Evolutionary conservation across 2,888 invertebrate genomes (phyloP).

Genomic region (Pharmacophagus antenor): DNA sequence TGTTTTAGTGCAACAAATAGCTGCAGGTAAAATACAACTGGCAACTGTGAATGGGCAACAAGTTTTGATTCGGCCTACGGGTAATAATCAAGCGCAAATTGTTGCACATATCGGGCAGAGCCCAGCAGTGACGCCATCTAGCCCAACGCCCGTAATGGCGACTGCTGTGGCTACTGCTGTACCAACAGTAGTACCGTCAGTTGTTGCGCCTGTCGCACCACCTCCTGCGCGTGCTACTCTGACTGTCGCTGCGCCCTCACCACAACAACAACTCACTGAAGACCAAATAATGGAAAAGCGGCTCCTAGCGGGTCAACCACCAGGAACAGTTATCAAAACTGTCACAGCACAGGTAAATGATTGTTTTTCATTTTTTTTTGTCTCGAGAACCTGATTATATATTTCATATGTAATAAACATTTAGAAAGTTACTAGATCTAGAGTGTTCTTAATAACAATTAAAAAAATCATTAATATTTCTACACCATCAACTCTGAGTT

Average conservation of each 20-base stretch:
- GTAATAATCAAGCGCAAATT: constrained; percentile 89
- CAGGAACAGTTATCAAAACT: constrained; percentile 92
- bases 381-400: no score
- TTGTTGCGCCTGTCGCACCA: constrained; percentile 41
- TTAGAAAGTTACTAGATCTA: no score
- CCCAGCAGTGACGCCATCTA: constrained; percentile 51
- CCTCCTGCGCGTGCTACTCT: constrained; percentile 40
- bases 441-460: no score
- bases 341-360: constrained; percentile 87
- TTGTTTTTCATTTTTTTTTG: no score
- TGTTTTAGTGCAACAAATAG: constrained; percentile 89
- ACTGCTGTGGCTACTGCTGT: constrained; percentile 41
- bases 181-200: constrained; percentile 27
- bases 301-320: constrained; percentile 88
- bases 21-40: constrained; percentile 90
- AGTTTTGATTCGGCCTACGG: constrained; percentile 89
- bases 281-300: constrained; percentile 84
- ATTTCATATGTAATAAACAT: no score
- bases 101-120: constrained; percentile 86
- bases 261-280: constrained; percentile 58
- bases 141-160: constrained; percentile 32
- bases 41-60: constrained; percentile 93
- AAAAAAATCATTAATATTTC: no score
- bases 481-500: no score
- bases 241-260: constrained; percentile 37